Conservation (phyloP, 2,888 invertebrate genomes). For the Biston stratarius region DNA sequence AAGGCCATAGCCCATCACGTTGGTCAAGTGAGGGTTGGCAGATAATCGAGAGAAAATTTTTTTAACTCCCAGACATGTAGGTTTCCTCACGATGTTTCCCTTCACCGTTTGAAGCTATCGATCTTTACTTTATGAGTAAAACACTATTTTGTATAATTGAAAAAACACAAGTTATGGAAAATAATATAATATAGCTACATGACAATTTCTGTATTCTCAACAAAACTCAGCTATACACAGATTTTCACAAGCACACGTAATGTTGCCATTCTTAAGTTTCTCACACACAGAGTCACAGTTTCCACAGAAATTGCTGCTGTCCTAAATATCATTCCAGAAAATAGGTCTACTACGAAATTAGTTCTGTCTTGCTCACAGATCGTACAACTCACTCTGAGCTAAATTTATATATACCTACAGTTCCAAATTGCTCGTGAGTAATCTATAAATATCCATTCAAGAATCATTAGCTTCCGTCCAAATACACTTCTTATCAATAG, state of each 20-base stretch:
- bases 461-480: constrained; percentile 22
- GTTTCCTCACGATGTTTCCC: no score
- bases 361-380: constrained; percentile 4
- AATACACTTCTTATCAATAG: constrained; percentile 23
- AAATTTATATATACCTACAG: constrained; percentile 9
- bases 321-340: constrained; percentile 7
- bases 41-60: no score
- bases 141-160: no score
- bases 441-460: constrained; percentile 16
- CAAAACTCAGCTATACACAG: no score
- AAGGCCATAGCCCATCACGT: no score
- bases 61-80: no score
- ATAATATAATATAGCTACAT: no score
- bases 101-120: no score
- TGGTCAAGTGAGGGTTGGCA: no score
- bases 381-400: constrained; percentile 4
- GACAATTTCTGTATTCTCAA: no score
- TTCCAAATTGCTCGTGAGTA: constrained; percentile 3
- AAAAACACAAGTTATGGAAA: no score
- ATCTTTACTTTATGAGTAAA: no score
- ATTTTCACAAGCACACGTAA: background rate
- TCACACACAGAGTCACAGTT: background rate
- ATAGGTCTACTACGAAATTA: constrained; percentile 13
- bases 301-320: background rate
- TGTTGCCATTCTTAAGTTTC: background rate